Conservation (phyloP, 1,140 invertebrate genomes). For the Leptonema lineaticorne region DNA sequence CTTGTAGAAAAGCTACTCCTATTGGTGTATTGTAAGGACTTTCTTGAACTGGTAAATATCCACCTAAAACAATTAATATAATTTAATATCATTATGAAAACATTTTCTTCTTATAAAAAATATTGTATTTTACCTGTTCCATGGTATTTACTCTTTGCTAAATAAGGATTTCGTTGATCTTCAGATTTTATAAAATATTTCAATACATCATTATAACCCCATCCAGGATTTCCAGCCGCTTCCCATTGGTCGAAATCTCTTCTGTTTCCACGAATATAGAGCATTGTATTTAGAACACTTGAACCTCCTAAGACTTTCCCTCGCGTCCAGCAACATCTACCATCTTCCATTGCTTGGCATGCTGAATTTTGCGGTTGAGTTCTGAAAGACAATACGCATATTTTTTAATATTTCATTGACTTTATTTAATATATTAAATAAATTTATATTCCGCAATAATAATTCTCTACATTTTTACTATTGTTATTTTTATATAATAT, state of each 20-base stretch:
- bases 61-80: constrained; percentile 60
- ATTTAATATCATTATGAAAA: neutral
- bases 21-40: constrained; percentile 78
- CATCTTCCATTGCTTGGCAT: constrained; percentile 80
- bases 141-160: constrained; percentile 73
- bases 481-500: no score
- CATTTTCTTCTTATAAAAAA: neutral
- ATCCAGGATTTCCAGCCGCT: constrained; percentile 80
- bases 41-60: constrained; percentile 79
- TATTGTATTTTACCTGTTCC: constrained; percentile 56
- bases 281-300: constrained; percentile 84
- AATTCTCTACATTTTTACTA: no score
- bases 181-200: constrained; percentile 87
- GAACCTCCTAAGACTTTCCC: constrained; percentile 87
- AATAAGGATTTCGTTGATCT: constrained; percentile 80
- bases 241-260: constrained; percentile 91
- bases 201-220: constrained; percentile 85
- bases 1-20: constrained; percentile 80
- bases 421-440: neutral
- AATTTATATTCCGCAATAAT: neutral
- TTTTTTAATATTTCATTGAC: no score
- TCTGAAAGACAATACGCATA: constrained; percentile 56
- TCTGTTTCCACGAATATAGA: constrained; percentile 89
- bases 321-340: constrained; percentile 79
- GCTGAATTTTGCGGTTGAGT: constrained; percentile 83